Evolutionary conservation across 2,888 invertebrate species (phyloP).

Genomic region (Xanthia icteritia): DNA sequence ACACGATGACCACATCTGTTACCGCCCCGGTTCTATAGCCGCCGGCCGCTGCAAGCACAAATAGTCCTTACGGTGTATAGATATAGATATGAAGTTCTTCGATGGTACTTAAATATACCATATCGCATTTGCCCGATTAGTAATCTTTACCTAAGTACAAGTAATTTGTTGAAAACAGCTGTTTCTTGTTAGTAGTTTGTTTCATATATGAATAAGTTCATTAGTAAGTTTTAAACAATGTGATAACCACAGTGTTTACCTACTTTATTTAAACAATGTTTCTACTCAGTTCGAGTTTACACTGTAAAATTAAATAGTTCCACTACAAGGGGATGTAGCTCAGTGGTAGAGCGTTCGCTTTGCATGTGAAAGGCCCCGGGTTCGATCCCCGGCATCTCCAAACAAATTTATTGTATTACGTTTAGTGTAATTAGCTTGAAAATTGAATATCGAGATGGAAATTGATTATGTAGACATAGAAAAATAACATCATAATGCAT

Average conservation of each 20-base stretch:
- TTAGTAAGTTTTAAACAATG: conserved; percentile 38
- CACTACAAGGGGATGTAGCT: conserved; percentile 94
- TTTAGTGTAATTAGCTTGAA: background rate
- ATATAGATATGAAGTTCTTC: too few species aligned
- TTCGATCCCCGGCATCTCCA: conserved; percentile 99
- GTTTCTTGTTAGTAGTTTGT: background rate
- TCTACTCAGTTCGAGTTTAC: background rate
- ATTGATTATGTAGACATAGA: background rate
- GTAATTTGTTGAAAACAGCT: conserved; percentile 10
- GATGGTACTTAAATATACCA: too few species aligned
- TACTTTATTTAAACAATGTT: background rate
- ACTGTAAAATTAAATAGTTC: background rate
- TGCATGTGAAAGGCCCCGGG: conserved; percentile 99
- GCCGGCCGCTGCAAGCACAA: too few species aligned
- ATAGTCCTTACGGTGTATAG: too few species aligned
- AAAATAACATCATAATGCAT: background rate
- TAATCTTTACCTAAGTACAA: background rate
- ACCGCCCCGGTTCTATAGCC: too few species aligned
- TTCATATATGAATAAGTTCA: conserved; percentile 27
- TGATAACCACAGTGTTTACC: background rate
- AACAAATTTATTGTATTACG: conserved; percentile 12
- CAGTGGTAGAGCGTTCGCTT: conserved; percentile 99
- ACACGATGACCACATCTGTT: too few species aligned
- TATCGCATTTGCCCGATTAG: background rate
- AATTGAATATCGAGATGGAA: background rate